Base-by-base conservation (phyloP, 2,888 invertebrate species). In the Linhomoeus sp. region DNA sequence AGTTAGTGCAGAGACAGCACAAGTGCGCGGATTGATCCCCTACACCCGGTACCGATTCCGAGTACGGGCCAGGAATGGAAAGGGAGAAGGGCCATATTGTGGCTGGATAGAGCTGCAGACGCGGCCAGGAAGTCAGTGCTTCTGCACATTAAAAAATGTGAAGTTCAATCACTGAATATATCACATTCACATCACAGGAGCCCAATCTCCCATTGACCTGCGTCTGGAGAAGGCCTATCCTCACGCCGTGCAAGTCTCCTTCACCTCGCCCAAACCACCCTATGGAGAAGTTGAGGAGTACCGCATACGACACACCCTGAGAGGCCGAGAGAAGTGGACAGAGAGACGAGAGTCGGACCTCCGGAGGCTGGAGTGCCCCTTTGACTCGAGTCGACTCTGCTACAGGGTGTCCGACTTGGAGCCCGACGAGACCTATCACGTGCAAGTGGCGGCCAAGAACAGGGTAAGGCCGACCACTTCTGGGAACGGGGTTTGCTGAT, bases 281-380 rank as follows among this genome's bases (percentile, higher is more conserved):
- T 58, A 63, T 46, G 63, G 63, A 45, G 51, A 56, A 45, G 50
- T 63, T 38, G 63, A 63, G 49, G 56, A 52, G 46, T 63, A 65
- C 56, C 54, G 58, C 41, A 58, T 63, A 25, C 55, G 63, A 40
- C 56, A 61, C 53, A 63, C 64, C n/a, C 17, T 17, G 23, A 42
- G 25, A 9, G 51, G 44, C 23, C 33, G 49, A 12, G 39, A 46
- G 38, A 46, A 35, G 22, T 51, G 44, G 41, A n/a, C 17, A 2
- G 51, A 51, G 23, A 43, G 39, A 2, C 17, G 46, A 12, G 45
- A 17, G 45, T 9, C 19, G 23, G 23, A 7, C 9, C 55, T 58
- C 26, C 57, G 55, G 37, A 51, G 62, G 26, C 52, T 63, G 45
- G 55, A 54, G 38, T 63, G 63, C 50, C 58, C 62, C 1, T 58